These are phyloP conservation scores for Macroglossus sobrinus DNA, from an alignment of 2,113 vertebrate species.

Conservation along the genomic window DNA sequence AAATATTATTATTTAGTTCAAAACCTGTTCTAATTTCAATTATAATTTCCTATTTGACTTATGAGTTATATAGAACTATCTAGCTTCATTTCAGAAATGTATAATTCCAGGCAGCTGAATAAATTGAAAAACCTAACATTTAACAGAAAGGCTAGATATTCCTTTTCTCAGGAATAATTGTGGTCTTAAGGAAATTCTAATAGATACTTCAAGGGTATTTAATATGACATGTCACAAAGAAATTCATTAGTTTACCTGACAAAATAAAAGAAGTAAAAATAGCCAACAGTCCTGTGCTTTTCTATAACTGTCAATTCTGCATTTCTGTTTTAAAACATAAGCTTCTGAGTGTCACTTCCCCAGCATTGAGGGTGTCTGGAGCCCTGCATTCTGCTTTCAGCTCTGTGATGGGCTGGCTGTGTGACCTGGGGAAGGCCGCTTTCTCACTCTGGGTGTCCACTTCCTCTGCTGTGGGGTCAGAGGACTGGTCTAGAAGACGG, in stretches of 20 bases:
- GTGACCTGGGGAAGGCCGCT: too few relatives aligned
- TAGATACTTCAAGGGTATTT: background rate
- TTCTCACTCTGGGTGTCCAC: background rate
- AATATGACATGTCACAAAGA: background rate
- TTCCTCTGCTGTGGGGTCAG: background rate
- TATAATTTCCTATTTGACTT: background rate
- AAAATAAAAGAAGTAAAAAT: background rate
- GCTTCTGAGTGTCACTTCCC: background rate
- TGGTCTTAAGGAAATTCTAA: background rate
- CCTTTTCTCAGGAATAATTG: background rate
- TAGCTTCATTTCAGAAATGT: background rate
- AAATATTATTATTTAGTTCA: background rate
- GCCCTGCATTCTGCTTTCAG: background rate
- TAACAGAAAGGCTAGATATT: background rate
- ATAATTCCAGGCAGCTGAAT: background rate
- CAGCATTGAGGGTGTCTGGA: fast-evolving
- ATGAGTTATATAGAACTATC: background rate
- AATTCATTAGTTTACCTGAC: background rate
- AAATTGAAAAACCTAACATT: background rate
- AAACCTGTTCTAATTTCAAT: background rate
- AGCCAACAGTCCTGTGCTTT: background rate
- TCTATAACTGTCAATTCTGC: background rate
- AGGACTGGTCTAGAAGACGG: background rate
- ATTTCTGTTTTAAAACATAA: background rate
- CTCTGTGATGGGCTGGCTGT: background rate